Base-by-base conservation (phyloP, 2,888 invertebrate genomes). In the Oeneis ivallda region DNA sequence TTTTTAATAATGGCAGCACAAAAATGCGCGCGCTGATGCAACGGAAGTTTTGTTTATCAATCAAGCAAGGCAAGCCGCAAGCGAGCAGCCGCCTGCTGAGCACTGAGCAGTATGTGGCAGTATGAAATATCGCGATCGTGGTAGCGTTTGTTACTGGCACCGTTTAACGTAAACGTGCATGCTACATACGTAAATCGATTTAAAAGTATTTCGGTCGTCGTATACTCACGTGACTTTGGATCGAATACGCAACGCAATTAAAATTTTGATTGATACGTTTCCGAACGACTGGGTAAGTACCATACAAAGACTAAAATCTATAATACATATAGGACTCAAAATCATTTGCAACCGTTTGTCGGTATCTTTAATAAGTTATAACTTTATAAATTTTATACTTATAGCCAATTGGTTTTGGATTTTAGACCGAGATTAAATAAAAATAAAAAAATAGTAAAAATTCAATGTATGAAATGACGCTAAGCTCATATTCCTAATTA, bases 31-130 rank as follows among this genome's bases (percentile, higher is more conserved):
- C 91, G 90, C 87, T 85, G 85, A 82, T 72, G 73, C 79, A 81
- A 79, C 80, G 82, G 83, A 85, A 84, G 83, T 87, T 89, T 87
- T 91, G 91, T 90, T 91, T 91, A 90, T 87, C 90, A 89, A 88
- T 89, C 86, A 87, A 86, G 70, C 68, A 54, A 59, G 32, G 17
- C 7, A 37, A 17, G 19, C 19, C n/a, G n/a, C 2, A 9, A 10
- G 17, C 49, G 17, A 26, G 17, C 7, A n/a, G 17, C 17, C 2
- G 19, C 6, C 9, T 19, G 17, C 7, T 17, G 74, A 80, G 69
- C n/a, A n/a, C n/a, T n/a, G n/a, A n/a, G n/a, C n/a, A n/a, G n/a
- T n/a, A n/a, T n/a, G n/a, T n/a, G n/a, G n/a, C 70, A 72, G 70
- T 70, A 70, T 69, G 71, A 69, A 70, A 80, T 73, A 77, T 68